Percentiles rank a stretch among this genome's conserved stretches.
Conservation (phyloP, 2,113 vertebrate genomes). For the Embiotoca jacksoni region DNA sequence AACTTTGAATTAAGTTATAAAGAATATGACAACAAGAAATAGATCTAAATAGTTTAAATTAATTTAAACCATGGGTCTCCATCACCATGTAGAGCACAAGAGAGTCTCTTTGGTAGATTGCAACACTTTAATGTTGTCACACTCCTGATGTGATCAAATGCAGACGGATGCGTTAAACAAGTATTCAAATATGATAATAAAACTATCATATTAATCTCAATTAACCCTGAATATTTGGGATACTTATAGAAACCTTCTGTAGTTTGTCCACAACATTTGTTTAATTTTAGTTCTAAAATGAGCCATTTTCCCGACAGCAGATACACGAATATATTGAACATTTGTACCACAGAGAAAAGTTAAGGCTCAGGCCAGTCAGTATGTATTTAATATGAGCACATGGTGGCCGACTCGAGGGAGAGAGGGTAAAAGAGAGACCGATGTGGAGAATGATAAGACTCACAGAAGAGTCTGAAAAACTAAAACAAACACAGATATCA, state of each 20-base stretch:
- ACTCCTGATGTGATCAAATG: neutral
- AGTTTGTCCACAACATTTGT: neutral
- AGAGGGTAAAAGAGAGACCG: constrained; percentile 29
- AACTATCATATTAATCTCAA: neutral
- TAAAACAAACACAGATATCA: neutral
- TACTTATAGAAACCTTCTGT: neutral
- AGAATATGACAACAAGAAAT: neutral
- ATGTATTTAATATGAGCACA: constrained; percentile 89
- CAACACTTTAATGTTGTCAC: neutral
- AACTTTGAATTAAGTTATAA: neutral
- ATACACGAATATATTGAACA: constrained; percentile 35
- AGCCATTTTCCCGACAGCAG: constrained; percentile 41
- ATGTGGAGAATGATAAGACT: neutral
- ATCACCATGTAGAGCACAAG: too few species aligned
- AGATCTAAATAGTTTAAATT: neutral
- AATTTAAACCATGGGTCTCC: neutral
- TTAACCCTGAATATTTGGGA: neutral
- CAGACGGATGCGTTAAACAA: too few species aligned
- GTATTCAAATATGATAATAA: neutral
- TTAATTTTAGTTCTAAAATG: neutral
- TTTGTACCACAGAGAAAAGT: constrained; percentile 12
- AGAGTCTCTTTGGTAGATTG: too few species aligned
- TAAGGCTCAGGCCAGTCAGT: constrained; percentile 60
- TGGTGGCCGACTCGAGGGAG: constrained; percentile 32
- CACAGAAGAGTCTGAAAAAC: constrained; percentile 53